Evolutionary conservation across 2,113 vertebrate species (phyloP).

Genomic region (Camelus dromedarius): DNA sequence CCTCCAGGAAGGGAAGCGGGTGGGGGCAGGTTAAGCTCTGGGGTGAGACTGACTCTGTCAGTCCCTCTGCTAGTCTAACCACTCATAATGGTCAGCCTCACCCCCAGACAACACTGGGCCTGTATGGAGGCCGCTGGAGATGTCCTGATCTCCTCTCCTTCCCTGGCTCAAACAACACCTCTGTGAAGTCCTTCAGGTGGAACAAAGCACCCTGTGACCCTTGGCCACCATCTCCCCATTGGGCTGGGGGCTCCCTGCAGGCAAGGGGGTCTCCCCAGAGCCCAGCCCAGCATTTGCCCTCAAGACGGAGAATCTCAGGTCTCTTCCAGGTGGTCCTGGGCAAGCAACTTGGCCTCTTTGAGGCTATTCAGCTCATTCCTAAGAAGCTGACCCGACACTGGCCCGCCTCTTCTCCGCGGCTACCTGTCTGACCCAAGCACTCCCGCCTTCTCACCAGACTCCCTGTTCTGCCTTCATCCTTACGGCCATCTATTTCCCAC

Average conservation of each 20-base stretch:
- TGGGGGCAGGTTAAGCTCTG: background rate
- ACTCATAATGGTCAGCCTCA: background rate
- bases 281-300: background rate
- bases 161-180: background rate
- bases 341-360: background rate
- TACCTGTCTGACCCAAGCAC: background rate
- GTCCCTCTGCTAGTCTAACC: background rate
- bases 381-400: fast-evolving
- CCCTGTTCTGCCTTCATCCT: background rate
- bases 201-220: fast-evolving
- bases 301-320: background rate
- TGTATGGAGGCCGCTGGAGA: background rate
- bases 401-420: background rate
- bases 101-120: fast-evolving
- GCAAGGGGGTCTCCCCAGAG: background rate
- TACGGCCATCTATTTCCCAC: fast-evolving
- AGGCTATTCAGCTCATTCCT: background rate
- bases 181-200: fast-evolving
- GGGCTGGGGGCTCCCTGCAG: background rate
- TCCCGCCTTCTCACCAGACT: fast-evolving
- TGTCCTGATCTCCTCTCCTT: too few species aligned
- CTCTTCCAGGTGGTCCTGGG: background rate
- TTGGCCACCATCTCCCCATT: background rate
- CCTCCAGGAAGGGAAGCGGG: background rate
- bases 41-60: background rate